phyloP scores from a whole-genome alignment of 2,113 vertebrate genomes.

The Syrmaticus mikado region DNA sequence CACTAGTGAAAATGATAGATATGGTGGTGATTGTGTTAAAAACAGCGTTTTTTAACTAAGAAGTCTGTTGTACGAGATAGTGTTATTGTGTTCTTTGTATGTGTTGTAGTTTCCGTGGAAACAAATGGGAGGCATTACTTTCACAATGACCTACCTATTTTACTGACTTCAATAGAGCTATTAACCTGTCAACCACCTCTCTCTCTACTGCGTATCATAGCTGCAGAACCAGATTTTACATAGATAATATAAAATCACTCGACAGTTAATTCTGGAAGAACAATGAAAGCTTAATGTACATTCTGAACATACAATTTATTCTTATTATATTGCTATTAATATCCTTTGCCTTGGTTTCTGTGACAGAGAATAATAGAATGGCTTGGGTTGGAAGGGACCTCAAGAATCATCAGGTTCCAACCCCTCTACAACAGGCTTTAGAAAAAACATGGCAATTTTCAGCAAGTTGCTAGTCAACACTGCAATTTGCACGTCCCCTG shows the following conservation, averaged over 20 bases:
- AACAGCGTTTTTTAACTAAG: too few relatives aligned
- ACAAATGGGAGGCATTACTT: too few relatives aligned
- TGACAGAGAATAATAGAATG: neutral
- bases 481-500: neutral
- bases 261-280: neutral
- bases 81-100: too few relatives aligned
- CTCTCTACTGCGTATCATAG: neutral
- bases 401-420: too few relatives aligned
- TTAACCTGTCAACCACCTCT: neutral
- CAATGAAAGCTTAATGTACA: neutral
- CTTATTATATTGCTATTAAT: neutral
- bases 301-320: neutral
- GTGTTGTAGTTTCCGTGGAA: too few relatives aligned
- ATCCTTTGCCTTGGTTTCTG: neutral
- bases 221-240: neutral
- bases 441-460: neutral
- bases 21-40: too few relatives aligned
- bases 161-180: neutral
- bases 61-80: too few relatives aligned
- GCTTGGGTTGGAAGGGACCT: too few relatives aligned
- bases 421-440: neutral
- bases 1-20: too few relatives aligned
- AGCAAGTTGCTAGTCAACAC: neutral
- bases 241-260: neutral
- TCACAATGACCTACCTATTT: neutral